phyloP scores from a whole-genome alignment of 2,797 vertebrate genomes.

The Trematomus bernacchii region DNA sequence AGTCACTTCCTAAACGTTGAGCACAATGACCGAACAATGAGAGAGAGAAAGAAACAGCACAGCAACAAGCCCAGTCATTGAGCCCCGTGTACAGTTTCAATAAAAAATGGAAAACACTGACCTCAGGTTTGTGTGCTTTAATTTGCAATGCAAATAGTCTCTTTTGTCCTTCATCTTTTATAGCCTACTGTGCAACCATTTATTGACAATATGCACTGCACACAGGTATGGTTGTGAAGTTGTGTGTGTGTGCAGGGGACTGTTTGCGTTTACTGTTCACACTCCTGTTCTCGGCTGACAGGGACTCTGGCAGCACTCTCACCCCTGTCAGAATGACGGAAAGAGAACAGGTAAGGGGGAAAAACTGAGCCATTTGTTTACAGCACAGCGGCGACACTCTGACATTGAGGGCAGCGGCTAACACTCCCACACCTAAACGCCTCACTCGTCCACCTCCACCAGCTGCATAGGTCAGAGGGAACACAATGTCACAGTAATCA shows the following conservation, averaged over 20 bases:
- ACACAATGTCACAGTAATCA: conserved; percentile 70
- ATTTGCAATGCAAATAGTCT: conserved; percentile 70
- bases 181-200: conserved; percentile 41
- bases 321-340: conserved; percentile 61
- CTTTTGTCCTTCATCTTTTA: conserved; percentile 64
- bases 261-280: conserved; percentile 60
- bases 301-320: conserved; percentile 46
- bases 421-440: conserved; percentile 22
- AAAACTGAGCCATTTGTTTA: conserved; percentile 62
- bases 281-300: conserved; percentile 58
- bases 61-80: conserved; percentile 9
- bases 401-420: conserved; percentile 38
- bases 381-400: conserved; percentile 31
- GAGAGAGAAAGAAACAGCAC: conserved; percentile 16
- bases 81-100: conserved; percentile 29
- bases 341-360: conserved; percentile 56
- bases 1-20: conserved; percentile 13
- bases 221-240: not conserved
- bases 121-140: conserved; percentile 28
- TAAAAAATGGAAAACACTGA: conserved; percentile 48
- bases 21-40: conserved; percentile 31
- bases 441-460: conserved; percentile 13
- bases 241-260: conserved; percentile 14
- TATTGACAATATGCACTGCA: conserved; percentile 43
- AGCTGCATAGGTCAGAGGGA: conserved; percentile 56